Percentiles rank a stretch among this genome's conserved stretches.
phyloP scores from a whole-genome alignment of 2,888 invertebrate genomes.

The Machimus rusticus region DNA sequence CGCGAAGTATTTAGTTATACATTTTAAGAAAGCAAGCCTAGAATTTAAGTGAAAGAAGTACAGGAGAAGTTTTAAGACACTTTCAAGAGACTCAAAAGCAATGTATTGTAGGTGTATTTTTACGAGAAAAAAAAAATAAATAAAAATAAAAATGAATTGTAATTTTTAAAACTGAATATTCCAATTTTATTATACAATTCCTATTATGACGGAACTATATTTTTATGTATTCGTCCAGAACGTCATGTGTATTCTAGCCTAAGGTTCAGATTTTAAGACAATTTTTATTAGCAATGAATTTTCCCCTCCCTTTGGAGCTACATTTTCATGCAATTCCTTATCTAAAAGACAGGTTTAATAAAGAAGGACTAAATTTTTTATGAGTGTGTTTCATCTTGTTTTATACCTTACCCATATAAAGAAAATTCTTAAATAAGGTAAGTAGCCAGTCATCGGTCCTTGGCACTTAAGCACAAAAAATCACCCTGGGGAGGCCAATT shows the following conservation, averaged over 20 bases:
- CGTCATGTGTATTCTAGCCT: slow-evolving; percentile 14
- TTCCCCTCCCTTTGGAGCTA: slow-evolving; percentile 3
- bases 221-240: slow-evolving; percentile 5
- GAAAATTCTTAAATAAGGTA: not conserved
- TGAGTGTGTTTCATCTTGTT: not conserved
- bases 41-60: not conserved
- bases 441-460: not conserved
- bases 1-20: slow-evolving; percentile 10
- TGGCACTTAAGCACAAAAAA: not conserved
- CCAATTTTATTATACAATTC: slow-evolving; percentile 30
- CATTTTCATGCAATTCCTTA: slow-evolving; percentile 19
- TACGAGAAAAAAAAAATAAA: not conserved
- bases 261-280: not conserved
- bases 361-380: slow-evolving; percentile 44
- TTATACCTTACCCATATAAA: not conserved
- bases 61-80: slow-evolving; percentile 13
- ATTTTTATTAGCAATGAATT: not conserved
- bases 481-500: too few species aligned
- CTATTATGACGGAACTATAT: slow-evolving; percentile 4
- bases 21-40: not conserved
- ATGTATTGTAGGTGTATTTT: slow-evolving; percentile 38
- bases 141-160: not conserved
- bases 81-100: slow-evolving; percentile 44
- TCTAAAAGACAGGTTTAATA: slow-evolving; percentile 33
- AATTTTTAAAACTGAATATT: not conserved